Evolutionary conservation across 2,113 vertebrate genomes (phyloP), one percentile per base, ranked within the genome.

Genomic region (Crypturellus undulatus): DNA sequence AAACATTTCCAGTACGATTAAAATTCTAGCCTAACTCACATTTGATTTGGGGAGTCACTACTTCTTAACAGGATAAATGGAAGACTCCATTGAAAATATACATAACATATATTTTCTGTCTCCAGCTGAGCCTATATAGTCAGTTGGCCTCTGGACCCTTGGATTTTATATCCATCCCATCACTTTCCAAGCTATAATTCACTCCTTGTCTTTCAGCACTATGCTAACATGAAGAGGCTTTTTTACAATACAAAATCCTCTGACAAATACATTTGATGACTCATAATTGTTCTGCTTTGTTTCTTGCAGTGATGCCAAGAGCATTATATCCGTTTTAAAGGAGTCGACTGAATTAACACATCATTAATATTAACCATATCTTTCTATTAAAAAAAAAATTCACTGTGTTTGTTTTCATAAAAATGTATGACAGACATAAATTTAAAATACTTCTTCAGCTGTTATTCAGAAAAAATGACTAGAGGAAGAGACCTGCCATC

Each of bases 1-100:
- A 90, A 95, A 69, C 6, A 3, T 79, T 96, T 92, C 94, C 86
- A 94, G 79, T 85, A 60, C 1, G 51, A 84, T 97, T 96, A 96
- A 96, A 97, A 97, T 97, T 96, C 96, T 90, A 96, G 92, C 95
- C 86, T 96, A 96, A 95, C 92, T 95, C 96, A 96, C 96, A 94
- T 97, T 94, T 96, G 93, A 97, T 96, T 94, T 90, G 89, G 90
- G 84, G 89, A 96, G 92, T 95, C 95, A 94, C 80, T 96, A 95
- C 93, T 92, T 92, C 93, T 83, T 95, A 95, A 95, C 90, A 96
- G 92, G 90, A 96, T 96, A 96, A 97, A 93, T 95, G 76, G 95
- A 96, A 97, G 79, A 96, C 95, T 94, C 81, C 93, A 96, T 92
- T 96, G 96, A 92, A 95, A 96, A 94, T 83, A 93, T 32, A 91